Percentiles rank a stretch among this genome's conserved stretches.
Evolutionary conservation across 2,797 vertebrate genomes (phyloP).

Genomic region (Eulemur rubriventer): DNA sequence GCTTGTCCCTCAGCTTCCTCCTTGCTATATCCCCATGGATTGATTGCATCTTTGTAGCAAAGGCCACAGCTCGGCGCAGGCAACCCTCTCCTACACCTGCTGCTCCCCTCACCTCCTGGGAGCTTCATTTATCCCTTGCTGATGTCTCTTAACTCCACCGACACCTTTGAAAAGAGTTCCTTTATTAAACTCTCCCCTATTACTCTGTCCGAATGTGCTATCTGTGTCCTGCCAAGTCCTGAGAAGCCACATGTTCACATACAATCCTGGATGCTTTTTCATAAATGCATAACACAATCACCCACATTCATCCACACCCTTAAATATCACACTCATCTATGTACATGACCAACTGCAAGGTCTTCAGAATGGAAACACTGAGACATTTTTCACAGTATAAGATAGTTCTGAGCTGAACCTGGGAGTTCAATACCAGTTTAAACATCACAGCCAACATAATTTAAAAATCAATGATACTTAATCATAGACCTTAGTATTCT

Average conservation of each 20-base stretch:
- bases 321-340: background rate
- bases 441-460: background rate
- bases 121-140: background rate
- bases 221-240: background rate
- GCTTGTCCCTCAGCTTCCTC: background rate
- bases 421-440: background rate
- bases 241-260: background rate
- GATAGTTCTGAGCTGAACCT: background rate
- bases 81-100: background rate
- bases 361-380: background rate
- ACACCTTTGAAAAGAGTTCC: background rate
- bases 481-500: background rate
- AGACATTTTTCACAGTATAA: background rate
- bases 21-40: background rate
- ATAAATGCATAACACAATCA: background rate
- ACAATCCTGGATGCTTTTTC: background rate
- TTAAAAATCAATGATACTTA: background rate
- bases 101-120: background rate
- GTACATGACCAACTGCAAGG: background rate
- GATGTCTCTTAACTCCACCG: background rate
- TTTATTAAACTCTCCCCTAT: background rate
- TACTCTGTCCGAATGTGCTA: background rate
- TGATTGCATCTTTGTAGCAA: background rate
- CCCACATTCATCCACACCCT: background rate
- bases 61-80: background rate